Conservation (phyloP, 2,113 vertebrate species). For the Halichoerus grypus region DNA sequence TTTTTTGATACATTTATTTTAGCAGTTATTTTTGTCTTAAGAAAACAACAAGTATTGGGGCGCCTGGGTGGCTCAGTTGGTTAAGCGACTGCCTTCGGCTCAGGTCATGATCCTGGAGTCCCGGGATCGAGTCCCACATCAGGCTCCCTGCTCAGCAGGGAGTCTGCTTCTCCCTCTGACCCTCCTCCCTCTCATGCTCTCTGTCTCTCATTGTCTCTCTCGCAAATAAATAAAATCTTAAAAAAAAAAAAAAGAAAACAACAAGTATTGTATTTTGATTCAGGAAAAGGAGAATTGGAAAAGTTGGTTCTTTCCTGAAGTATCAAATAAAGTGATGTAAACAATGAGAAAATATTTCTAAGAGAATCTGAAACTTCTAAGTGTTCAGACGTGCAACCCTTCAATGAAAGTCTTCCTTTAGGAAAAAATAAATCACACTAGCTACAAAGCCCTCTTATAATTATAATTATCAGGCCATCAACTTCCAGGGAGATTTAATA, state of each 20-base stretch:
- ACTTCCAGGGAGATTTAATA: neutral
- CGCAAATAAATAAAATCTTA: too few relatives aligned
- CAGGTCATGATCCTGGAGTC: too few relatives aligned
- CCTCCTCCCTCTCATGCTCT: too few relatives aligned
- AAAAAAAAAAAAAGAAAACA: neutral
- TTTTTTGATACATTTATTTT: neutral
- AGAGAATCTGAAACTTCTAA: neutral
- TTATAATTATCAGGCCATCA: neutral
- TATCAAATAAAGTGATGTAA: neutral
- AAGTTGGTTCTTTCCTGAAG: neutral
- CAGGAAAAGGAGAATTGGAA: neutral
- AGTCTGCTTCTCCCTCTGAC: too few relatives aligned
- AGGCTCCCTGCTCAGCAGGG: too few relatives aligned
- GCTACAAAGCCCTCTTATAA: neutral
- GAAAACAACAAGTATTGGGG: neutral
- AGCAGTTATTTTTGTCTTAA: neutral
- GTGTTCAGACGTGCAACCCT: neutral
- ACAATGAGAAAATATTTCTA: neutral
- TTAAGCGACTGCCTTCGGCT: too few relatives aligned
- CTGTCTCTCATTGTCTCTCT: too few relatives aligned
- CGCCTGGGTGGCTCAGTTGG: too few relatives aligned
- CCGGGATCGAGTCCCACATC: too few relatives aligned
- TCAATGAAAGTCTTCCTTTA: neutral
- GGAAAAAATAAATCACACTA: neutral
- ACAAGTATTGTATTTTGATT: neutral